Conservation (phyloP, 2,113 vertebrate genomes). For the Haplochromis burtoni region DNA sequence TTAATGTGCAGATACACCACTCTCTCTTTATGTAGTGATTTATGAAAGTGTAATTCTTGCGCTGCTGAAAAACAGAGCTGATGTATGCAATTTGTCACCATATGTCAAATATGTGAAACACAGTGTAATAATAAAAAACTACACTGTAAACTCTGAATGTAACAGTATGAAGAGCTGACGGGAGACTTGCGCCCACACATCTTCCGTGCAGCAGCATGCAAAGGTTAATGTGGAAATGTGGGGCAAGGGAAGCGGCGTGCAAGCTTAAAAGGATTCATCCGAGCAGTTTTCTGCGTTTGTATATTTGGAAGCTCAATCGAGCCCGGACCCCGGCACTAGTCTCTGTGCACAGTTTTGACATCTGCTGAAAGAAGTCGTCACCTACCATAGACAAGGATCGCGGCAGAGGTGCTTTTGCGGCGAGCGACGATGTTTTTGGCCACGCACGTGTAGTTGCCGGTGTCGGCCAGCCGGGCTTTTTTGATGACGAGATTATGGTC, state of each 20-base stretch:
- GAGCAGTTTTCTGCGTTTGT: not conserved
- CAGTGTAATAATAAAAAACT: not conserved
- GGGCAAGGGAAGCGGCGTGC: not conserved
- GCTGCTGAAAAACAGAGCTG: not conserved
- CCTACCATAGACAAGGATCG: conserved; percentile 88
- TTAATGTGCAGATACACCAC: conserved; percentile 18
- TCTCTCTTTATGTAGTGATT: conserved; percentile 1
- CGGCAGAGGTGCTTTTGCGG: conserved; percentile 84
- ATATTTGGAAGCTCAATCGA: not conserved
- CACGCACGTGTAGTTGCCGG: conserved; percentile 96
- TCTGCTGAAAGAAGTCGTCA: conserved; percentile 37
- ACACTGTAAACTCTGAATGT: not conserved
- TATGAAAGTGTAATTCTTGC: not conserved
- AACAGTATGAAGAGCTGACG: not conserved
- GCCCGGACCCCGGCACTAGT: not conserved
- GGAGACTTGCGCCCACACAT: not conserved
- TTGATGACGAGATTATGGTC: conserved; percentile 94
- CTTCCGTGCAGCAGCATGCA: not conserved
- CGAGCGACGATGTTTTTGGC: conserved; percentile 98
- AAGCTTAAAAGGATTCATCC: not conserved
- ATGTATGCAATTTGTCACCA: not conserved
- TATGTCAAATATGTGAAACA: not conserved
- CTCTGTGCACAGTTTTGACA: not conserved
- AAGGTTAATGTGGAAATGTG: not conserved
- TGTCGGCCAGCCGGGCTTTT: conserved; percentile 90